Evolutionary conservation across 92 coral and sea anemone genomes (phyloP).

Genomic region (Porites rus): DNA sequence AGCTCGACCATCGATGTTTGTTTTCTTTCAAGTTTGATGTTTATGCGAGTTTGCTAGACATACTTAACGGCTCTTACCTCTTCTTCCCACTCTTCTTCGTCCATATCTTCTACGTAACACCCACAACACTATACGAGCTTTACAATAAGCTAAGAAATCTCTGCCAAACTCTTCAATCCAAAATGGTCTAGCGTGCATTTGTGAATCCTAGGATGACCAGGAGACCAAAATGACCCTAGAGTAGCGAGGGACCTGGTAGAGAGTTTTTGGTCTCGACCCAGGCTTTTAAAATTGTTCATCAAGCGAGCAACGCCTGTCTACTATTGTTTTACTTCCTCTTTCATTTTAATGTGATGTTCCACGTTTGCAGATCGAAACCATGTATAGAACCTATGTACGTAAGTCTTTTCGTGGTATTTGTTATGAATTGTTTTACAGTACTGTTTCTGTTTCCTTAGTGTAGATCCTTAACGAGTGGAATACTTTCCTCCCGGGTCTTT

Average conservation of each 20-base stretch:
- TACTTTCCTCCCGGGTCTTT: too few relatives aligned
- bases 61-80: constrained; percentile 52
- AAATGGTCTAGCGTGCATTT: too few relatives aligned
- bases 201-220: not conserved
- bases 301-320: constrained; percentile 19
- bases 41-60: not conserved
- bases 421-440: not conserved
- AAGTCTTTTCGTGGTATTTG: not conserved
- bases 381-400: constrained; percentile 82
- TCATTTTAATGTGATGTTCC: not conserved
- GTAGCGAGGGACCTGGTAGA: constrained; percentile 1
- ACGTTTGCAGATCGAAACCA: constrained; percentile 20
- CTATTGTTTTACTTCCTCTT: constrained; percentile 26
- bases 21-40: not conserved
- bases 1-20: too few relatives aligned
- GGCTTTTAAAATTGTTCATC: not conserved
- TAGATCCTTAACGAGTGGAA: too few relatives aligned
- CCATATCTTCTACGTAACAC: constrained; percentile 18
- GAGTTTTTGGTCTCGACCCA: constrained; percentile 1
- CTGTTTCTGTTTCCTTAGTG: not conserved
- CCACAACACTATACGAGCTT: not conserved
- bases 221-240: not conserved
- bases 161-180: not conserved
- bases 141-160: not conserved
- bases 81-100: constrained; percentile 84